Evolutionary conservation across 2,888 invertebrate genomes (phyloP), one percentile per base, ranked within the genome.

Genomic region (Agonopterix alstromeriana): DNA sequence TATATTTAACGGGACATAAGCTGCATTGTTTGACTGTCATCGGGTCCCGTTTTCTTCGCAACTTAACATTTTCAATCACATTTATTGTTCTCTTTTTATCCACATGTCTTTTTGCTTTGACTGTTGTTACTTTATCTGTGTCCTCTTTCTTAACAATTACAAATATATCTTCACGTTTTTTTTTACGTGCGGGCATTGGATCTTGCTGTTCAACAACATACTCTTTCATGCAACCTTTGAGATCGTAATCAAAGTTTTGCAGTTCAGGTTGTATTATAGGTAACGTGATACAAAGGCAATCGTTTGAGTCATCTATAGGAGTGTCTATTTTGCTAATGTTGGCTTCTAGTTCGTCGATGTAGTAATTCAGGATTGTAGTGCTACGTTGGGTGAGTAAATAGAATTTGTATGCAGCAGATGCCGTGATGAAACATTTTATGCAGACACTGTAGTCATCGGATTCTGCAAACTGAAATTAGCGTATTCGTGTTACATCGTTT

Each of bases 351-450:
- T 75, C 68, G 11, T 76, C 61, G 0, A 71, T 60, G 50, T 82
- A 85, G 53, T 68, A 74, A 8, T 73, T 58, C 0, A 86, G 58
- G 2, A 83, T 62, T 52, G 78, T 73, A 45, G 79, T 62, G 48
- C 70, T 81, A 0, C 63, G 54, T 56, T 71, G 72, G 0, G 72
- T 58, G 46, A 67, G 57, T 5, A 73, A 54, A 50, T 71, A 77
- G 53, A 88, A 86, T 49, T 82, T 79, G 49, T 82, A 82, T 3
- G 82, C 77, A 41, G 61, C 54, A 1, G 73, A 73, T 3, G 85
- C 81, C 11, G 61, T 56, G 14, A 60, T 55, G 43, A 83, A 82
- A 50, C 87, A 88, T 35, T 73, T 63, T 0, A 70, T 51, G 48
- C 87, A 88, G 1, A 82, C 65, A 60, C 70, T 79, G 55, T 67